A percentile compares a stretch with the other conserved stretches of the same genome.
Conservation (phyloP, 2,888 invertebrate species). For the Philereme transversata region DNA sequence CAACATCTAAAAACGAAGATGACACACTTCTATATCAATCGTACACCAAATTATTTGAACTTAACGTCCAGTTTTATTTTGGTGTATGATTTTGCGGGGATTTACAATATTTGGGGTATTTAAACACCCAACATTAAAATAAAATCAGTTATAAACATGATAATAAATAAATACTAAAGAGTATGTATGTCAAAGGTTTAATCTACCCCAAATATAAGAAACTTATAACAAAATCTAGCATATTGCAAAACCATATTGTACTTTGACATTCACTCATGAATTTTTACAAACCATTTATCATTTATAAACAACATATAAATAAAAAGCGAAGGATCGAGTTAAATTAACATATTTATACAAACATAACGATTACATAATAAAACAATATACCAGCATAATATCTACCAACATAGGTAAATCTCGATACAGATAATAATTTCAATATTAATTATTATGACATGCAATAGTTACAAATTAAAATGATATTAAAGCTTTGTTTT, state of each 20-base stretch:
- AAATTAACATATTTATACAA: constrained; percentile 24
- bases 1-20: constrained; percentile 2
- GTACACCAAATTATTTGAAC: background rate
- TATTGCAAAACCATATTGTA: constrained; percentile 16
- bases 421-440: constrained; percentile 7
- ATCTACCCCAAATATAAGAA: constrained; percentile 17
- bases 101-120: constrained; percentile 21
- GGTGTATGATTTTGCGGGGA: background rate
- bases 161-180: constrained; percentile 18
- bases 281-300: constrained; percentile 11
- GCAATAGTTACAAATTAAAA: constrained; percentile 29
- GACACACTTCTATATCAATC: background rate
- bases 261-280: constrained; percentile 18
- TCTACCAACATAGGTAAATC: constrained; percentile 21
- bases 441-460: constrained; percentile 8
- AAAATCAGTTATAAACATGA: constrained; percentile 16
- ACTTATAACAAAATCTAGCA: background rate
- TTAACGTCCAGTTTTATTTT: background rate
- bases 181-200: constrained; percentile 2
- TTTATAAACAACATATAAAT: constrained; percentile 18
- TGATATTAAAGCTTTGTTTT: constrained; percentile 31
- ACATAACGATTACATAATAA: constrained; percentile 21
- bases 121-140: constrained; percentile 11
- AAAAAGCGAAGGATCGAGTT: constrained; percentile 9
- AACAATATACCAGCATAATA: constrained; percentile 14